Conservation (phyloP, 2,888 invertebrate species). For the Lasioglossum oenotherae region DNA sequence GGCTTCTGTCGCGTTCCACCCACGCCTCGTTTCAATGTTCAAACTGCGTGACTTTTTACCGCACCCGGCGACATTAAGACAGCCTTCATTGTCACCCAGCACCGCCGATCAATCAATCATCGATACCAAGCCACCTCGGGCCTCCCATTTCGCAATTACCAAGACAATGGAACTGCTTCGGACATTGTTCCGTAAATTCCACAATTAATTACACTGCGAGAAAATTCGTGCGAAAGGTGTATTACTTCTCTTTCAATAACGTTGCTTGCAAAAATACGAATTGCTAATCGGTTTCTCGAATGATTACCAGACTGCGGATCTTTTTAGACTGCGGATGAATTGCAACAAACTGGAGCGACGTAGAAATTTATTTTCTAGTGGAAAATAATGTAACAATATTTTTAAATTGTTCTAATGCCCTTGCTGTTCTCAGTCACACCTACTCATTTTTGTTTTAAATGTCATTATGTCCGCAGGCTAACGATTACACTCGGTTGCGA, state of each 20-base stretch:
- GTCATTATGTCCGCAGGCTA: no score
- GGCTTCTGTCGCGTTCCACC: conserved; percentile 72
- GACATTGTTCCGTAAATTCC: not conserved
- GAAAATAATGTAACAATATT: no score
- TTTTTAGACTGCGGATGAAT: no score
- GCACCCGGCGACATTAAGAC: not conserved
- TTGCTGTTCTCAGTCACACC: no score
- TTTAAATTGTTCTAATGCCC: no score
- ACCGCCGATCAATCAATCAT: not conserved
- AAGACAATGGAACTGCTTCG: not conserved
- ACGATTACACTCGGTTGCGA: not conserved
- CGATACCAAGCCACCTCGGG: not conserved
- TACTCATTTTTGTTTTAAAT: no score
- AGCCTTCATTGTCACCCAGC: not conserved
- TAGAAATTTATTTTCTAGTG: no score
- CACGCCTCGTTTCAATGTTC: conserved; percentile 37
- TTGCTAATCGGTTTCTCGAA: not conserved
- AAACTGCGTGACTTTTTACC: conserved; percentile 41
- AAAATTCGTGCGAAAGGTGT: not conserved
- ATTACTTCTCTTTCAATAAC: not conserved
- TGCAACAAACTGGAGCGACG: no score
- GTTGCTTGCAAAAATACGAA: not conserved
- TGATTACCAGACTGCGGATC: not conserved
- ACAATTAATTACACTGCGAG: not conserved
- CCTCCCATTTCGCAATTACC: not conserved